Evolutionary conservation across 1,140 invertebrate genomes (phyloP).

Genomic region (Wiebesia pumilae): DNA sequence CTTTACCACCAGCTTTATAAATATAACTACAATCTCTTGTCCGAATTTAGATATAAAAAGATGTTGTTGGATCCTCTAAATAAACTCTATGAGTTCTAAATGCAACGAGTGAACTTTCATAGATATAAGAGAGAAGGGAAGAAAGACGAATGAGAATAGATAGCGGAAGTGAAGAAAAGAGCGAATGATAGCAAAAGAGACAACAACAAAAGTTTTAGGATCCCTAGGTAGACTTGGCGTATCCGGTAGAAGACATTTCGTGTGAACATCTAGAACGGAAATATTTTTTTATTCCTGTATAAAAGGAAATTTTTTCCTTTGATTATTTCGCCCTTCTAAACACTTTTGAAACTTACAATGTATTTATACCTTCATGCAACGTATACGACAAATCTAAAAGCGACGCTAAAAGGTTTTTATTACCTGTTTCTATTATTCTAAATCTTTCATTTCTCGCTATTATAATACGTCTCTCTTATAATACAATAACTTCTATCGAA

Average conservation of each 20-base stretch:
- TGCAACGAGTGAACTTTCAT: background rate
- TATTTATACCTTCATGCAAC: too few species aligned
- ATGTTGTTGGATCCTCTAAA: background rate
- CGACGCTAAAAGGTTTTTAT: background rate
- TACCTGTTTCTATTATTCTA: background rate
- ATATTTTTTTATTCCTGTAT: background rate
- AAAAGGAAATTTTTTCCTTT: constrained; percentile 23
- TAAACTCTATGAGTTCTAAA: background rate
- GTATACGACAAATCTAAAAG: background rate
- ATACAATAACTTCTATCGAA: too few species aligned
- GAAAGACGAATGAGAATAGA: background rate
- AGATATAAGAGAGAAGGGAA: background rate
- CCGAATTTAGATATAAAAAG: constrained; percentile 17
- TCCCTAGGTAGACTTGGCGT: background rate
- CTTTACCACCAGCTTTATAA: background rate
- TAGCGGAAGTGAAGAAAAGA: background rate
- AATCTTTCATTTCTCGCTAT: background rate
- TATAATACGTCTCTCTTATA: too few species aligned
- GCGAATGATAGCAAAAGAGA: background rate
- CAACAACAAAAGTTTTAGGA: background rate
- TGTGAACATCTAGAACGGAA: background rate
- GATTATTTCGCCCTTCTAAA: background rate
- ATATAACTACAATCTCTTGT: background rate
- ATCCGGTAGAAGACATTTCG: background rate
- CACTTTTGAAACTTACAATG: background rate